phyloP scores from a whole-genome alignment of 2,113 vertebrate genomes.

The Ornithorhynchus anatinus region DNA sequence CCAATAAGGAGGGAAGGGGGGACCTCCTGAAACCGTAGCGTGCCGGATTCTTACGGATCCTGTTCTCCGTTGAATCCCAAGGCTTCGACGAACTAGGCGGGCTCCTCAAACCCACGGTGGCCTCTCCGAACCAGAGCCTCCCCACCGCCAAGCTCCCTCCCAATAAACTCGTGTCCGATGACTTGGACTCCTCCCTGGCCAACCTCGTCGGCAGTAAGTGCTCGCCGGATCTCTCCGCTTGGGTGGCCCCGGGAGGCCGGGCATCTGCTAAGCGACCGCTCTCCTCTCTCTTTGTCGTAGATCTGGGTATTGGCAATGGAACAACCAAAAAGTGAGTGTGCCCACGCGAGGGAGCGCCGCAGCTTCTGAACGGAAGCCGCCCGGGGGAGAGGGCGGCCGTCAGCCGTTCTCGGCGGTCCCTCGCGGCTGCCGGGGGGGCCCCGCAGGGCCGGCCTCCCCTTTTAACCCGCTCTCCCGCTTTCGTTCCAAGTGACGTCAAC shows the following conservation, averaged over 20 bases:
- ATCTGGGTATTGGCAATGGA: slow-evolving; percentile 97
- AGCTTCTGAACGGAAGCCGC: too few relatives aligned
- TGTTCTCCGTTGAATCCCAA: slow-evolving; percentile 66
- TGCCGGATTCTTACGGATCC: slow-evolving; percentile 46
- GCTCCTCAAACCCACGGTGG: slow-evolving; percentile 93
- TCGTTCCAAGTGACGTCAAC: slow-evolving; percentile 87
- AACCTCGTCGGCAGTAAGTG: slow-evolving; percentile 97
- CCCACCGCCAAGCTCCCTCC: slow-evolving; percentile 79
- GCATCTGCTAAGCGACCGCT: too few relatives aligned
- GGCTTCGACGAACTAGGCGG: slow-evolving; percentile 91
- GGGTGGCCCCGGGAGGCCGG: too few relatives aligned
- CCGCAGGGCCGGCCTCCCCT: neutral
- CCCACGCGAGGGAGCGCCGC: too few relatives aligned
- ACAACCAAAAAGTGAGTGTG: slow-evolving; percentile 93
- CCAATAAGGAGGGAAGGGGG: slow-evolving; percentile 13
- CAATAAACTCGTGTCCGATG: slow-evolving; percentile 90
- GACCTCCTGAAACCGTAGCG: slow-evolving; percentile 26
- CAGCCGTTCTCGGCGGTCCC: too few relatives aligned
- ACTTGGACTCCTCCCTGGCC: slow-evolving; percentile 93
- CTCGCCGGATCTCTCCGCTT: slow-evolving; percentile 1
- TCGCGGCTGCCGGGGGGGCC: too few relatives aligned
- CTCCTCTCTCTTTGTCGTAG: slow-evolving; percentile 67
- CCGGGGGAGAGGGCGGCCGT: too few relatives aligned
- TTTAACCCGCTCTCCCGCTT: slow-evolving; percentile 38
- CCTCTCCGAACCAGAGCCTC: slow-evolving; percentile 86